Conservation (phyloP, 2,888 invertebrate genomes). For the Lottia gigantea region DNA sequence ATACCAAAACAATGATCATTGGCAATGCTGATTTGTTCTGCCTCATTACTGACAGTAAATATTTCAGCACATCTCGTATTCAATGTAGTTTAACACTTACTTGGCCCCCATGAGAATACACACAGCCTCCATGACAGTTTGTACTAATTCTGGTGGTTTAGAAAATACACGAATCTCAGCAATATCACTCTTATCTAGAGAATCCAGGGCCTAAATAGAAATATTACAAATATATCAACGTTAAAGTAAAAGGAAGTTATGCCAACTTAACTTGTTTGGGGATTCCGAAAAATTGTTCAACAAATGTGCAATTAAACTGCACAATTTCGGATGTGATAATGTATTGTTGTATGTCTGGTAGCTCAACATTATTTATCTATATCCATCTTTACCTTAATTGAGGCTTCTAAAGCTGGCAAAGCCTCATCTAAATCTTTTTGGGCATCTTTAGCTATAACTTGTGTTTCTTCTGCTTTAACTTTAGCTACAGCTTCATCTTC, state of each 20-base stretch:
- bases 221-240: not conserved
- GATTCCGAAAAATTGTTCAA: too few species aligned
- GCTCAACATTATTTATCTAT: too few species aligned
- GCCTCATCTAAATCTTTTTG: conserved; percentile 86
- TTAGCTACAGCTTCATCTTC: conserved; percentile 87
- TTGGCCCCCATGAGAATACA: conserved; percentile 85
- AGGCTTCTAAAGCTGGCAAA: conserved; percentile 86
- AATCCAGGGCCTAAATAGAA: conserved; percentile 76
- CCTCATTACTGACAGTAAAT: too few species aligned
- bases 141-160: conserved; percentile 86
- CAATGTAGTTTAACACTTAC: conserved; percentile 70
- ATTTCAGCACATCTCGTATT: too few species aligned
- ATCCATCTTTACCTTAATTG: conserved; percentile 73
- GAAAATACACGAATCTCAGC: conserved; percentile 89
- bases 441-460: conserved; percentile 85
- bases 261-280: too few species aligned
- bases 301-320: too few species aligned
- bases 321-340: too few species aligned
- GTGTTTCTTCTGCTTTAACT: conserved; percentile 86
- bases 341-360: too few species aligned
- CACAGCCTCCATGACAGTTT: conserved; percentile 91
- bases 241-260: too few species aligned
- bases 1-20: too few species aligned
- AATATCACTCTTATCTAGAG: conserved; percentile 89
- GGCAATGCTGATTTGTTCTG: too few species aligned